Percentiles rank a stretch among this genome's conserved stretches.
Evolutionary conservation across 2,797 vertebrate genomes (phyloP).

Genomic region (Discoglossus pictus): DNA sequence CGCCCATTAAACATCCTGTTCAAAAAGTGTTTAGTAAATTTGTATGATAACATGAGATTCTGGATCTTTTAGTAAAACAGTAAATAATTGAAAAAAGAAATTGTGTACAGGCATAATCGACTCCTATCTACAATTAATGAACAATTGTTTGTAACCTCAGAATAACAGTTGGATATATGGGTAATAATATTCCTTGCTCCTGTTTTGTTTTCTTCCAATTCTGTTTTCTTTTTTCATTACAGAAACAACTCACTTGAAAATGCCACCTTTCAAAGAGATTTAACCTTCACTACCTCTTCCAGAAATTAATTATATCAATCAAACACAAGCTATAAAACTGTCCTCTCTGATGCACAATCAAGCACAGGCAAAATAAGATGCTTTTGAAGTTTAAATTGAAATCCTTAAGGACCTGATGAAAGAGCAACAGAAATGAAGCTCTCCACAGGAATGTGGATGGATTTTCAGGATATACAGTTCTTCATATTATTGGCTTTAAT

Average conservation of each 20-base stretch:
- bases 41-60: too few species aligned
- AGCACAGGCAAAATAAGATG: slow-evolving; percentile 15
- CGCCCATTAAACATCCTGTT: too few species aligned
- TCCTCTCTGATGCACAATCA: slow-evolving; percentile 26
- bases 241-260: slow-evolving; percentile 28
- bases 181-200: slow-evolving; percentile 2
- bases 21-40: too few species aligned
- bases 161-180: too few species aligned
- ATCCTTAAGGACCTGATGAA: slow-evolving; percentile 33
- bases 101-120: too few species aligned
- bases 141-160: too few species aligned
- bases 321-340: slow-evolving; percentile 24
- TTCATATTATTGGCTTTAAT: slow-evolving; percentile 11
- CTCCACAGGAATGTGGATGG: not conserved
- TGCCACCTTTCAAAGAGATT: slow-evolving; percentile 22
- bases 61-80: too few species aligned
- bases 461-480: slow-evolving; percentile 14
- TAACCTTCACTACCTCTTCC: slow-evolving; percentile 9
- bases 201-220: slow-evolving; percentile 13
- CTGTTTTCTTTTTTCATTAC: slow-evolving; percentile 13
- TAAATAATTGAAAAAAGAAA: too few species aligned
- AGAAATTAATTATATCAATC: slow-evolving; percentile 37
- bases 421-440: slow-evolving; percentile 32
- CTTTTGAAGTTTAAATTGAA: slow-evolving; percentile 40
- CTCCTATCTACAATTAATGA: too few species aligned